A percentile compares a stretch with the other conserved stretches of the same genome.
phyloP scores from a whole-genome alignment of 2,888 invertebrate species.

The Acanthosoma haemorrhoidale region DNA sequence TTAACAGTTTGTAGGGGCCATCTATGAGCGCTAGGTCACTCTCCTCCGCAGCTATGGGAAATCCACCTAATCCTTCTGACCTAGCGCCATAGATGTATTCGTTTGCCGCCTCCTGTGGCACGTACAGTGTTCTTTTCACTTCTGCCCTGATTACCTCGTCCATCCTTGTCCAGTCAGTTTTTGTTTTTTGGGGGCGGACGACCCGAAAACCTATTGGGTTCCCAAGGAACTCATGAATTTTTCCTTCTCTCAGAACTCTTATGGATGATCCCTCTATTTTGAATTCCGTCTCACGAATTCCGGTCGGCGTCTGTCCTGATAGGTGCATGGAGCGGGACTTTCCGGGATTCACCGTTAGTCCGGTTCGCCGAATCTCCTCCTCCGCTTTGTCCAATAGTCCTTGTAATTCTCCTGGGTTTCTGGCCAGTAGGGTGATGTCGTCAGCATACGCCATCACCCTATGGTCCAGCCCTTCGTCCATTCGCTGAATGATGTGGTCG shows the following conservation, averaged over 20 bases:
- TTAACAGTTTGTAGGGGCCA: no score
- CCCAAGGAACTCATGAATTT: no score
- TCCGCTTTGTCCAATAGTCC: no score
- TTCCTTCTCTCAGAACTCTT: not conserved
- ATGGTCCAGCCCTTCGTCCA: not conserved
- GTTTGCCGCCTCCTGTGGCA: slow-evolving; percentile 24
- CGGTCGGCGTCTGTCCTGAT: no score
- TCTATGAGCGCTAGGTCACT: no score
- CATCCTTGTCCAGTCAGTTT: slow-evolving; percentile 11
- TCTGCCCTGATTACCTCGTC: slow-evolving; percentile 23
- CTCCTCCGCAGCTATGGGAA: not conserved
- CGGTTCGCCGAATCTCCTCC: not conserved
- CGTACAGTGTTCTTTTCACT: slow-evolving; percentile 8
- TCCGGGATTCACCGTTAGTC: not conserved
- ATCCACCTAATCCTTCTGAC: not conserved
- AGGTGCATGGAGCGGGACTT: slow-evolving; percentile 8
- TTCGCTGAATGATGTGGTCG: not conserved
- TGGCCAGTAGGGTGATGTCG: slow-evolving; percentile 3
- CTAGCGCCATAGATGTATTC: slow-evolving; percentile 25
- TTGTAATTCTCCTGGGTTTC: no score
- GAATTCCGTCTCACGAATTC: not conserved
- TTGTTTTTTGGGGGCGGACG: no score
- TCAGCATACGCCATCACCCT: slow-evolving; percentile 19
- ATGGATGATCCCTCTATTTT: not conserved
- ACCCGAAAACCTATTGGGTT: not conserved